Percentiles rank a stretch among this genome's conserved stretches.
phyloP scores from a whole-genome alignment of 1,140 invertebrate genomes.

The Caenorhabditis inopinata region DNA sequence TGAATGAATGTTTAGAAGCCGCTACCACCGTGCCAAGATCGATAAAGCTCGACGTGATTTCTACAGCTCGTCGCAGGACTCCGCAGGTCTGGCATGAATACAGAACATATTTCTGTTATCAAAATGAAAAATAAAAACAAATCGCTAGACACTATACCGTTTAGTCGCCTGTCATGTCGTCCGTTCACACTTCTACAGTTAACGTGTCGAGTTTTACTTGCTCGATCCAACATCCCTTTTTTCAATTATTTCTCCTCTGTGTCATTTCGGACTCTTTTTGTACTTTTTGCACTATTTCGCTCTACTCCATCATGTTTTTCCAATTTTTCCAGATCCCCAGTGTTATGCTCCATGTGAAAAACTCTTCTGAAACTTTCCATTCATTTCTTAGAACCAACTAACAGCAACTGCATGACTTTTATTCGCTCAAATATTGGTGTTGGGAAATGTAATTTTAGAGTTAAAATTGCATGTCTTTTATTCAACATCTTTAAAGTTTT shows the following conservation, averaged over 20 bases:
- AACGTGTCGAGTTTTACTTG: neutral
- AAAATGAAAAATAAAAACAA: neutral
- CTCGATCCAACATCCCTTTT: neutral
- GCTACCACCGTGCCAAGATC: conserved; percentile 53
- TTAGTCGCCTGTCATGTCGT: conserved; percentile 30
- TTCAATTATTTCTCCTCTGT: conserved; percentile 9
- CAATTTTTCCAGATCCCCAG: neutral
- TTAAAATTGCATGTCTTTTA: neutral
- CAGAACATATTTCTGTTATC: neutral
- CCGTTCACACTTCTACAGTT: conserved; percentile 20
- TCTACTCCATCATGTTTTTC: conserved; percentile 12
- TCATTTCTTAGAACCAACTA: neutral
- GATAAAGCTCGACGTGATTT: conserved; percentile 55
- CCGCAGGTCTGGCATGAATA: conserved; percentile 34
- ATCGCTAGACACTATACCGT: conserved; percentile 29
- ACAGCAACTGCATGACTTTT: neutral
- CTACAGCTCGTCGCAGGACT: conserved; percentile 32
- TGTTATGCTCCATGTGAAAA: conserved; percentile 25
- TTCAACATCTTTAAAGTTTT: neutral
- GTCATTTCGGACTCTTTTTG: conserved; percentile 20
- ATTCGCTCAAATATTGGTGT: too few relatives aligned
- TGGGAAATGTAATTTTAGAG: too few relatives aligned
- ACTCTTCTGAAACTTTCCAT: neutral
- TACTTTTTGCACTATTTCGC: neutral
- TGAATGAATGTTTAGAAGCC: neutral